These are phyloP conservation scores for Zophobas atratus DNA, from an alignment of 1,140 invertebrate species.

Conservation along the genomic window DNA sequence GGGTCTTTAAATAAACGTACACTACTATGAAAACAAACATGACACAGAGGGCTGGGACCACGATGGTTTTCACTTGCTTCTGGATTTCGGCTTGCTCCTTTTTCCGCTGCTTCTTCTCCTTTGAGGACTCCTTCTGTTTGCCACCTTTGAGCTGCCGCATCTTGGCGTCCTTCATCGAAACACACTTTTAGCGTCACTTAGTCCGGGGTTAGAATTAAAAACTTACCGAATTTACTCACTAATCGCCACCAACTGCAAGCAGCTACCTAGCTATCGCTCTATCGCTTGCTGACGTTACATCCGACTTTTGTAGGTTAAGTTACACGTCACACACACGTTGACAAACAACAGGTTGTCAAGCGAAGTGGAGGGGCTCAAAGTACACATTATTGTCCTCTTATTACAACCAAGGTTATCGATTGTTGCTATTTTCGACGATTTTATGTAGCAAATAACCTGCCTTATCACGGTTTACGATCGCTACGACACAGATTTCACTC, in stretches of 20 bases:
- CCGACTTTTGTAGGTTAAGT: constrained; percentile 39
- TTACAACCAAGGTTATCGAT: not conserved
- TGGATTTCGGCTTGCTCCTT: constrained; percentile 86
- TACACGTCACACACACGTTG: constrained; percentile 44
- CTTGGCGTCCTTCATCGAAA: constrained; percentile 16
- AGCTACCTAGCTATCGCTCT: not conserved
- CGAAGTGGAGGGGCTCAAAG: not conserved
- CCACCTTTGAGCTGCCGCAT: constrained; percentile 87
- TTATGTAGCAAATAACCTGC: not conserved
- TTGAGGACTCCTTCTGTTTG: constrained; percentile 86
- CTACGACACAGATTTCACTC: too few species aligned
- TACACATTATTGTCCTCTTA: not conserved
- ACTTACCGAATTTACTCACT: constrained; percentile 16
- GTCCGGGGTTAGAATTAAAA: not conserved
- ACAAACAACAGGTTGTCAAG: constrained; percentile 46
- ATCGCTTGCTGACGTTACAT: constrained; percentile 38
- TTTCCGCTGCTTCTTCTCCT: constrained; percentile 86
- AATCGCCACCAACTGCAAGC: not conserved
- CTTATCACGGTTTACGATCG: too few species aligned
- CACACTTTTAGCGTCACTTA: too few species aligned
- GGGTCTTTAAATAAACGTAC: constrained; percentile 85
- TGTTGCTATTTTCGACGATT: not conserved
- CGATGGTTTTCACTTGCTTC: constrained; percentile 82
- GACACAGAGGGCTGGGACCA: constrained; percentile 79
- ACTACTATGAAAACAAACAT: constrained; percentile 81